These are phyloP conservation scores for Calyptommatus sinebrachiatus DNA, from an alignment of 2,113 vertebrate species.

Conservation along the genomic window DNA sequence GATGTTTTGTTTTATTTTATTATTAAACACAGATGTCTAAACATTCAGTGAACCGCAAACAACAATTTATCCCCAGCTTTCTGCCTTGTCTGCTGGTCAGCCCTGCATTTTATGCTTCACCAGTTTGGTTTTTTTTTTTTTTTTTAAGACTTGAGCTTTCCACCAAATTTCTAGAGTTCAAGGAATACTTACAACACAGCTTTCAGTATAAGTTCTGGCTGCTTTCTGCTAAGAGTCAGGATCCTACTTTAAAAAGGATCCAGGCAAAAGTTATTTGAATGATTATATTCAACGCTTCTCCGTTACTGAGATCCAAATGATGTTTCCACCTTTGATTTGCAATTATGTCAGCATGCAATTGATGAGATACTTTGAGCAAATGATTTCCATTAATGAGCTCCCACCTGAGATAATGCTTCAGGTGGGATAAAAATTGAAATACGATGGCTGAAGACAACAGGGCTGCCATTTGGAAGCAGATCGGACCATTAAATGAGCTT, in stretches of 20 bases:
- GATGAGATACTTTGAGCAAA: slow-evolving; percentile 2
- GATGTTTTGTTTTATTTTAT: too few species aligned
- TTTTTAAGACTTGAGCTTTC: background rate
- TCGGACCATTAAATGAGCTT: background rate
- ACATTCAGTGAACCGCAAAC: too few species aligned
- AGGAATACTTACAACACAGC: background rate
- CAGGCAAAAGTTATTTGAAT: background rate
- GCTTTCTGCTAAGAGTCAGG: background rate
- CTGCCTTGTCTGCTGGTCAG: too few species aligned
- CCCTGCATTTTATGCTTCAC: too few species aligned
- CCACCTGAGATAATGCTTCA: background rate
- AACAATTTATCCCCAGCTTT: too few species aligned
- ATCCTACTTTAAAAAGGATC: background rate
- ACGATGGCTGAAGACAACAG: background rate
- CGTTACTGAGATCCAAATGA: slow-evolving; percentile 2
- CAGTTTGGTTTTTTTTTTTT: too few species aligned
- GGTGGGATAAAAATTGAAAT: background rate
- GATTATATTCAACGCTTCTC: slow-evolving; percentile 2
- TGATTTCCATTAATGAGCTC: background rate
- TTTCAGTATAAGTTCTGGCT: background rate
- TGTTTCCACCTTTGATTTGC: slow-evolving; percentile 19
- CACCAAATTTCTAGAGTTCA: background rate
- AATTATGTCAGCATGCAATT: slow-evolving; percentile 17
- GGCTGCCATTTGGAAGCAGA: background rate
- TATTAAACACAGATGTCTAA: too few species aligned